Evolutionary conservation across 92 coral and sea anemone genomes (phyloP).

Genomic region (Parazoanthus swiftii): DNA sequence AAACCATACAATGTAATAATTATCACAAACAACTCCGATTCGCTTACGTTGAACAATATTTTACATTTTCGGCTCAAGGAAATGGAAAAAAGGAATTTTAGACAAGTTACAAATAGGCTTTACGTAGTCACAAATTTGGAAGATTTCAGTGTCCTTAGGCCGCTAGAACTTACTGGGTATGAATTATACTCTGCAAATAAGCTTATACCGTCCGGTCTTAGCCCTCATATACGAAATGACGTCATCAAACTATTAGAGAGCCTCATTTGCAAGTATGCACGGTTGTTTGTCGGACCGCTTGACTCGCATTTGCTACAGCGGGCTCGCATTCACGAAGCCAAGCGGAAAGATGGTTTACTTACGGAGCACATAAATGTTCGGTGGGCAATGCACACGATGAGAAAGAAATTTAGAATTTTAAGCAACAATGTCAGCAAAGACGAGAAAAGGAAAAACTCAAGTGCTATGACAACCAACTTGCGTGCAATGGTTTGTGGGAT

Average conservation of each 20-base stretch:
- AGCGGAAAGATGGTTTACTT: conserved; percentile 54
- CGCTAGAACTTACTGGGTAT: conserved; percentile 55
- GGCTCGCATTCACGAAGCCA: conserved; percentile 82
- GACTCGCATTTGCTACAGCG: conserved; percentile 73
- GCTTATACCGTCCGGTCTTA: conserved; percentile 66
- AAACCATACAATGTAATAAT: conserved; percentile 73
- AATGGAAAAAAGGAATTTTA: conserved; percentile 71
- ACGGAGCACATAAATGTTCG: conserved; percentile 58
- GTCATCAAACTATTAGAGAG: conserved; percentile 64
- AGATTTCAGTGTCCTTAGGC: conserved; percentile 47
- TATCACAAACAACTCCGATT: conserved; percentile 49
- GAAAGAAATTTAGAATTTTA: conserved; percentile 48
- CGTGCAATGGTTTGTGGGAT: conserved; percentile 47
- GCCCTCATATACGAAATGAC: conserved; percentile 54
- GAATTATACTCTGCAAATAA: conserved; percentile 55
- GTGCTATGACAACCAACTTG: conserved; percentile 8
- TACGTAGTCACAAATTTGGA: conserved; percentile 60
- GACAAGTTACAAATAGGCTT: conserved; percentile 53
- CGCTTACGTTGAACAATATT: conserved; percentile 42
- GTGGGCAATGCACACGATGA: conserved; percentile 79
- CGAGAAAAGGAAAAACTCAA: not conserved
- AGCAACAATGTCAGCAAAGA: not conserved
- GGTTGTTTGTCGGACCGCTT: conserved; percentile 68
- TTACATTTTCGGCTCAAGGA: conserved; percentile 62
- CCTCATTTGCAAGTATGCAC: conserved; percentile 73